A percentile compares a stretch with the other conserved stretches of the same genome.
These are phyloP conservation scores for Lycopodina hypogea DNA, from an alignment of 37 sponge, comb jelly and placozoan genomes.

Conservation along the genomic window DNA sequence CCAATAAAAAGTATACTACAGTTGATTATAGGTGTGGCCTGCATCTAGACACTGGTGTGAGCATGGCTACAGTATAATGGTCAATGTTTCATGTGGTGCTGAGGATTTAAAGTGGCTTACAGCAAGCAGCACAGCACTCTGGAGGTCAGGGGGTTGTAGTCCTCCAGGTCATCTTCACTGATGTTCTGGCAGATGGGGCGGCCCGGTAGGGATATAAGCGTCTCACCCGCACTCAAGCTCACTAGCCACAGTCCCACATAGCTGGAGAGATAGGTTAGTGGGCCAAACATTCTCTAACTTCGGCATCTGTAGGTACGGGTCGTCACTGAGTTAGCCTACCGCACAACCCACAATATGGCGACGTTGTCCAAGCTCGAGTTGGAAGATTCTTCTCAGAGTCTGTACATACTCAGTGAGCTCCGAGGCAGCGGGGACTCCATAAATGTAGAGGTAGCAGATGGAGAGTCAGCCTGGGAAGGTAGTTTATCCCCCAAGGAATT, in stretches of 20 bases:
- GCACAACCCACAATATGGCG: background rate
- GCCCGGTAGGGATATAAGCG: background rate
- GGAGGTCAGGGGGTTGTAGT: conserved; percentile 46
- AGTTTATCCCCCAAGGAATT: background rate
- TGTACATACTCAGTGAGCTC: conserved; percentile 22
- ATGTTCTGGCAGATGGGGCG: conserved; percentile 39
- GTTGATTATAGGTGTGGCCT: too few relatives aligned
- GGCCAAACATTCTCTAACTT: too few relatives aligned
- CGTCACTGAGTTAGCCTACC: background rate
- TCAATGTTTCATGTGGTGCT: too few relatives aligned
- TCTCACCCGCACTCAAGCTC: background rate
- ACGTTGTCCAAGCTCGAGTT: conserved; percentile 15
- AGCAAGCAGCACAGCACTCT: conserved; percentile 64
- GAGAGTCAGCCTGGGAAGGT: conserved; percentile 37
- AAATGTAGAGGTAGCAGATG: conserved; percentile 27
- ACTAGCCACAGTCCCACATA: too few relatives aligned
- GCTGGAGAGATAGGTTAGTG: too few relatives aligned
- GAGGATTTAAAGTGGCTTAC: too few relatives aligned
- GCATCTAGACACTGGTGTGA: background rate
- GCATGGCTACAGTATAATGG: too few relatives aligned
- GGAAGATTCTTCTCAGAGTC: conserved; percentile 18
- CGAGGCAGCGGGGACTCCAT: background rate
- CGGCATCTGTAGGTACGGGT: background rate
- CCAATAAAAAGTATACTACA: too few relatives aligned
- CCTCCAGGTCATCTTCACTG: conserved; percentile 19